Conservation (phyloP, 2,113 vertebrate species). For the Myrmecophaga tridactyla region DNA sequence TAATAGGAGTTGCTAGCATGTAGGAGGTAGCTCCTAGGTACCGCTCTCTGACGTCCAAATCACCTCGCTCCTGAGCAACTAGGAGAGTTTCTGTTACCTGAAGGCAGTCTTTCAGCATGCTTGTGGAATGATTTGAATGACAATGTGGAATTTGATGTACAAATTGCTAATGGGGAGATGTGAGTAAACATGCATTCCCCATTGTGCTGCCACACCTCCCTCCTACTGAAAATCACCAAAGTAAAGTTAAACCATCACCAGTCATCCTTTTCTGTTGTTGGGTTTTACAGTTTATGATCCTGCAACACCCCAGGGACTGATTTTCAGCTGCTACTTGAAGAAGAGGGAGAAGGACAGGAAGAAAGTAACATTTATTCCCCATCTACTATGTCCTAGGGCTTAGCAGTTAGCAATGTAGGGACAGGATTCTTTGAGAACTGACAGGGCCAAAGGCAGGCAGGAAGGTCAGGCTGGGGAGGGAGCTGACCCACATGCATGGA, state of each 20-base stretch:
- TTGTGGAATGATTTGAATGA: background rate
- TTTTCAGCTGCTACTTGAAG: background rate
- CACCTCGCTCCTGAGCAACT: background rate
- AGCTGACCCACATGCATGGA: background rate
- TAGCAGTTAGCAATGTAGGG: background rate
- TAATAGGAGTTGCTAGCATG: background rate
- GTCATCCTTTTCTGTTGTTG: background rate
- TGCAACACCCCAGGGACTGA: fast-evolving
- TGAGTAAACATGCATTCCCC: background rate
- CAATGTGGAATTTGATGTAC: background rate
- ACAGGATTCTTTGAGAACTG: background rate
- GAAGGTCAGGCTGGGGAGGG: background rate
- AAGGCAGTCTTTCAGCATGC: background rate
- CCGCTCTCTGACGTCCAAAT: background rate
- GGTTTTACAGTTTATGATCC: background rate
- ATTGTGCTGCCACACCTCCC: background rate
- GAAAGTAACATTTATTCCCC: background rate
- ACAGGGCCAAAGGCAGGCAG: background rate
- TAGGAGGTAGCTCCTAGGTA: background rate
- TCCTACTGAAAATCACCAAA: background rate
- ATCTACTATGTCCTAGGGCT: background rate
- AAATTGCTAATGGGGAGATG: background rate
- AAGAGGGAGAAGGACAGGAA: background rate
- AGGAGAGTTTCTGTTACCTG: background rate
- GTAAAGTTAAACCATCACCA: background rate